Evolutionary conservation across 1,140 invertebrate genomes (phyloP), one percentile per base, ranked within the genome.

Genomic region (Atopsyche davidsoni): DNA sequence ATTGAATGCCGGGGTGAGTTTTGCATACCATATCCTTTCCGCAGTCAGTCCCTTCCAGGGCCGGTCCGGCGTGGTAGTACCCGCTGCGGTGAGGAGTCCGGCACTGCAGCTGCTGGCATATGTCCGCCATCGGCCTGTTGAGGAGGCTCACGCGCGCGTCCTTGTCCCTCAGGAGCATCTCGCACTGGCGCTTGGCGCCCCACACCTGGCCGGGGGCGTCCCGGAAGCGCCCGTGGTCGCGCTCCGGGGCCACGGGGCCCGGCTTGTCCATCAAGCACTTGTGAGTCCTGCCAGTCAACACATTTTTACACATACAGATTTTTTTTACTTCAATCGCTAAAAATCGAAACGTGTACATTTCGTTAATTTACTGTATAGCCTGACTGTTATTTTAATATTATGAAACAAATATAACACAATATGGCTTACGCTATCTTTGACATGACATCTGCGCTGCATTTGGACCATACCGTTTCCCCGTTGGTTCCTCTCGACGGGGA

Each of bases 401-500:
- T 36, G 14, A 10, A 9, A 7, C 4, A 36, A 36, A 36, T 9
- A 36, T 10, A 36, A 36, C 6, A 36, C 14, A 9, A 10, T 9
- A 36, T 14, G 2, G 35, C 19, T 53, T 66, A 69, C 65, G 55
- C 50, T 17, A 79, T 59, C 40, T 76, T 73, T 16, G 68, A 61
- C 51, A 73, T 72, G 16, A 84, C 69, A 16, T 76, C 64, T 1
- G 70, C 69, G 59, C 85, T 87, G 61, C 86, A 89, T 1, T 67
- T 62, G 0, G 86, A 89, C 87, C 87, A 89, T 13, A 79, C 73
- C 1, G 85, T 85, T 68, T 89, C 86, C 7, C 85, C 86, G 24
- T 72, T 69, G 3, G 79, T 80, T 18, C 87, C 86, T 56, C 86
- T 71, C 3, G 85, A 87, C 0, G 86, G 83, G 0, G 86, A 87